A percentile compares a stretch with the other conserved stretches of the same genome.
phyloP scores from a whole-genome alignment of 2,888 invertebrate genomes.

The Drosophila percnosoma region DNA sequence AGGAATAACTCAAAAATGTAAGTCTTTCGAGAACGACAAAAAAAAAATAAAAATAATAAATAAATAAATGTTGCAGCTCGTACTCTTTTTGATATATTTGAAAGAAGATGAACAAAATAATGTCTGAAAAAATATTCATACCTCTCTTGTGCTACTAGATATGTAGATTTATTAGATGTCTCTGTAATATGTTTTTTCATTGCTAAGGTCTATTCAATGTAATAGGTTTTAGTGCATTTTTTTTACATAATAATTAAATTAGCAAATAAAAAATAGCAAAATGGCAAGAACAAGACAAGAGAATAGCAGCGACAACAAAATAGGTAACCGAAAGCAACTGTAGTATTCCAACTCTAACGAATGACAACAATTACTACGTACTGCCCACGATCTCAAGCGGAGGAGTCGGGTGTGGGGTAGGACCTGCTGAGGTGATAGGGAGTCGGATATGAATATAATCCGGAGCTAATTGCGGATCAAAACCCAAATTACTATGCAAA shows the following conservation, averaged over 20 bases:
- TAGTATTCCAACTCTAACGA: constrained; percentile 56
- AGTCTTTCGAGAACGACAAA: neutral
- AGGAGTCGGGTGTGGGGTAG: constrained; percentile 25
- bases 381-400: constrained; percentile 41
- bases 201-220: neutral
- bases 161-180: too few species aligned
- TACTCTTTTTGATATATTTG: neutral
- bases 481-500: constrained; percentile 94
- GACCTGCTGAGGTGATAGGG: constrained; percentile 34
- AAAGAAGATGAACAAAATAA: too few species aligned
- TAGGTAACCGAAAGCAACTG: constrained; percentile 51
- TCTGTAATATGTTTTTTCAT: neutral
- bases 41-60: neutral
- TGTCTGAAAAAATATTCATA: too few species aligned
- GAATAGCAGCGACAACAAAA: constrained; percentile 40
- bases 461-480: constrained; percentile 90
- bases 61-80: neutral
- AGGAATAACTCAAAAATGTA: neutral
- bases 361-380: constrained; percentile 59
- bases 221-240: neutral
- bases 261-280: neutral
- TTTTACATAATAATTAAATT: neutral
- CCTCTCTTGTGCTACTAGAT: too few species aligned
- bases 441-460: constrained; percentile 87
- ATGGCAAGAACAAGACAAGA: constrained; percentile 43